Evolutionary conservation across 2,888 invertebrate genomes (phyloP), one percentile per base, ranked within the genome.

Genomic region (Blera fallax): DNA sequence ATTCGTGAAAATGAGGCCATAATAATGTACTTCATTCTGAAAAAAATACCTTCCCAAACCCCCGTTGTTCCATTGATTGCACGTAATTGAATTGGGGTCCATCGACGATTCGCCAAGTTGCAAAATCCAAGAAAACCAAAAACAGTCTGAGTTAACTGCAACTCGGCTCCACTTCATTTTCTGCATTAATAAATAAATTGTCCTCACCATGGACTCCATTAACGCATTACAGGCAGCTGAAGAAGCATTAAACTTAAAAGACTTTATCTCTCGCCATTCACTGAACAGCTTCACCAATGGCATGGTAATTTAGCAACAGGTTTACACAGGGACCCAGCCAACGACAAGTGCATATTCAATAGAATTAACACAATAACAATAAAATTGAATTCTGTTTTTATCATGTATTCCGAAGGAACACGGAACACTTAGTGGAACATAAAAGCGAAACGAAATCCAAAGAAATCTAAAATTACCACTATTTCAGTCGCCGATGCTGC

Each of bases 281-380:
- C 8, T 14, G 37, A 11, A 24, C 37, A 58, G 37, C 40, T 58
- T 56, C 18, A 18, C 18, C 16, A 64, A 50, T 37, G 34, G 43
- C 14, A n/a, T 43, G 16, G 21, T 18, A 37, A 72, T 37, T 72
- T 60, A 11, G 37, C 72, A 72, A 60, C 60, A 60, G 72, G 72
- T 60, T 60, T 50, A 8, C 14, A 7, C 1, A 14, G 2, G 32
- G 11, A 29, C 29, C 45, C 45, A 32, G 32, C 16, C 37, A 58
- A n/a, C 43, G 37, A 34, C 72, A 72, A 73, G 18, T 37, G 50
- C 60, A 73, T 7, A 40, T 37, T 43, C n/a, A 37, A 60, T 34
- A 60, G 72, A 73, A 73, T 73, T 40, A 73, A 50, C 72, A 50
- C 62, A 73, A 73, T 73, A 50, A 37, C 60, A 50, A 24, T 70